These are phyloP conservation scores for Cryptocheilus praepositus DNA, from an alignment of 2,888 invertebrate species.

Conservation along the genomic window DNA sequence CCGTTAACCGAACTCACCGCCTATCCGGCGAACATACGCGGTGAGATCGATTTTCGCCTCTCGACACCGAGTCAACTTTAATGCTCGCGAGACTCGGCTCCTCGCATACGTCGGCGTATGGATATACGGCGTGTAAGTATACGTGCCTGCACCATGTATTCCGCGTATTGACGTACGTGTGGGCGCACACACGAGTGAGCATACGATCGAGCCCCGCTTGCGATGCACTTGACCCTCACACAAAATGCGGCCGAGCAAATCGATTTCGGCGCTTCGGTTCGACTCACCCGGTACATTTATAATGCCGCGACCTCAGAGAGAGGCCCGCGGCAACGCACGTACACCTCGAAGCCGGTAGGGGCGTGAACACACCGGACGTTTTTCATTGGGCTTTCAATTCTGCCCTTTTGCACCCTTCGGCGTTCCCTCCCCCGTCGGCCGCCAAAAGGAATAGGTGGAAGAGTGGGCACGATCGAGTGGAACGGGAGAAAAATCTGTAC, in stretches of 20 bases:
- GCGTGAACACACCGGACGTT: slow-evolving; percentile 57
- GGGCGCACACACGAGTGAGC: neutral
- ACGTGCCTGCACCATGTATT: neutral
- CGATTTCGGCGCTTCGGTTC: slow-evolving; percentile 49
- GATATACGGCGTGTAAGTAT: neutral
- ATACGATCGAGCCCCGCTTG: slow-evolving; percentile 16
- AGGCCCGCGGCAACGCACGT: slow-evolving; percentile 52
- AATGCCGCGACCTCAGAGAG: slow-evolving; percentile 45
- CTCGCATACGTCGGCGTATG: neutral
- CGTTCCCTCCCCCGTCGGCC: neutral
- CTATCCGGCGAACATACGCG: slow-evolving; percentile 6
- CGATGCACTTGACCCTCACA: slow-evolving; percentile 51
- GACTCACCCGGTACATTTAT: slow-evolving; percentile 56
- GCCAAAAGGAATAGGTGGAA: slow-evolving; percentile 17
- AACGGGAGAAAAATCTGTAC: slow-evolving; percentile 37
- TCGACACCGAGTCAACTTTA: slow-evolving; percentile 39
- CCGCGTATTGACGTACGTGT: neutral
- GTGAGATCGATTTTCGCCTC: slow-evolving; percentile 51
- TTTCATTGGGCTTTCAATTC: slow-evolving; percentile 60
- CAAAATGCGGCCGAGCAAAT: slow-evolving; percentile 40
- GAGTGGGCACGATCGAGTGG: slow-evolving; percentile 34
- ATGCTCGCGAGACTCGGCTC: slow-evolving; percentile 33
- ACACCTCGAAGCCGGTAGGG: slow-evolving; percentile 48
- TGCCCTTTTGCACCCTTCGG: slow-evolving; percentile 36
- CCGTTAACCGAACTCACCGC: slow-evolving; percentile 46